Evolutionary conservation across 2,113 vertebrate genomes (phyloP).

Genomic region (Erythrolamprus reginae): DNA sequence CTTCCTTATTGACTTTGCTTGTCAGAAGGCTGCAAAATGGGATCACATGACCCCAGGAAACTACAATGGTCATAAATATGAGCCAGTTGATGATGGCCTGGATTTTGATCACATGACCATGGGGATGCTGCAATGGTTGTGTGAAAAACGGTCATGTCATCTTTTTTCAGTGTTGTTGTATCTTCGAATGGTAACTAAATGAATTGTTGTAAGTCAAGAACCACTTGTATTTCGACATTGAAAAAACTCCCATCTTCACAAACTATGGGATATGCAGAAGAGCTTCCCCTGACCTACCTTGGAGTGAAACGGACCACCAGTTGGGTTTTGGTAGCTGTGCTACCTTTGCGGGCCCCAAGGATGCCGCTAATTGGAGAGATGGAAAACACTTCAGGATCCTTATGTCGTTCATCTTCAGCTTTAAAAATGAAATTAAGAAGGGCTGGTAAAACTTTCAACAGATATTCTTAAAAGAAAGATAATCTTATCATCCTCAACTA

Average conservation of each 20-base stretch:
- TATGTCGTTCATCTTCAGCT: slow-evolving; percentile 45
- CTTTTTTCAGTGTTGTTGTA: no score
- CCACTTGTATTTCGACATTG: neutral
- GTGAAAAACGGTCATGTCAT: no score
- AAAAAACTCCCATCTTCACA: no score
- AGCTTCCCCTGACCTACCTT: slow-evolving; percentile 63
- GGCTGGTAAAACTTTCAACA: neutral
- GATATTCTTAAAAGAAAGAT: neutral
- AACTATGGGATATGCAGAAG: neutral
- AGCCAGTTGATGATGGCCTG: no score
- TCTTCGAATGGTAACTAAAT: no score
- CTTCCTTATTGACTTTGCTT: no score
- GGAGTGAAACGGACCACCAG: slow-evolving; percentile 83
- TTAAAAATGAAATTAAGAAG: neutral
- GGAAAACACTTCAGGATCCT: slow-evolving; percentile 58
- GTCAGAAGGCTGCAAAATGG: no score
- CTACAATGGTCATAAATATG: no score
- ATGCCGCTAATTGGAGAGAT: slow-evolving; percentile 73
- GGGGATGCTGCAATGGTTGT: no score
- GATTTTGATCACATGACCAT: no score
- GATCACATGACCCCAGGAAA: no score
- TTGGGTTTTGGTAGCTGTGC: slow-evolving; percentile 41
- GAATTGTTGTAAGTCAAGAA: no score
- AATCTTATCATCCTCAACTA: neutral
- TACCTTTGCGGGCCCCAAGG: slow-evolving; percentile 60